Conservation (phyloP, 2,888 invertebrate species). For the Cataglyphis rosenhaueri region DNA sequence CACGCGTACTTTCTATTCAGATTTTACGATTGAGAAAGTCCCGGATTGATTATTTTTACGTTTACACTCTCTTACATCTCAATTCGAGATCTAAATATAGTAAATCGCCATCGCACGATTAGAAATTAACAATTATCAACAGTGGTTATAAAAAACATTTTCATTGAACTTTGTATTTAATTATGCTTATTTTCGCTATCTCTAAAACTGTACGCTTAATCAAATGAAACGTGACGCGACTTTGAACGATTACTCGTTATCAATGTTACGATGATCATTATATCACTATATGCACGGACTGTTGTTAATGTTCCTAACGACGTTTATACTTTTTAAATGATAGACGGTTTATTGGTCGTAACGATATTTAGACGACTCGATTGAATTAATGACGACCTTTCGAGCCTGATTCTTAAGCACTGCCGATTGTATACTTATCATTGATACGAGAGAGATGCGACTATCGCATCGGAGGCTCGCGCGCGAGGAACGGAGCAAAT, state of each 20-base stretch:
- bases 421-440: not conserved
- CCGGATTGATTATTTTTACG: not conserved
- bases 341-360: not conserved
- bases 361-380: conserved; percentile 6
- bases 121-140: not conserved
- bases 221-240: not conserved
- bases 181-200: not conserved
- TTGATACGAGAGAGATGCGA: not conserved
- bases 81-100: not conserved
- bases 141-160: not conserved
- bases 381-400: conserved; percentile 32
- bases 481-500: not conserved
- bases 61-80: not conserved
- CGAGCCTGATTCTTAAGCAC: not conserved
- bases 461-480: not conserved
- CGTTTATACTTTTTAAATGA: not conserved
- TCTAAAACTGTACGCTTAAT: not conserved
- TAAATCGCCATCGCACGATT: not conserved
- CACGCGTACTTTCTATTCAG: not conserved
- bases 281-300: not conserved
- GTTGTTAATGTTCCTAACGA: not conserved
- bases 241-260: not conserved
- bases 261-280: not conserved
- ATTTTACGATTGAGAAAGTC: not conserved
- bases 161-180: not conserved